Evolutionary conservation across 2,797 vertebrate species (phyloP), one percentile per base, ranked within the genome.

Genomic region (Sebastes matsubarae): DNA sequence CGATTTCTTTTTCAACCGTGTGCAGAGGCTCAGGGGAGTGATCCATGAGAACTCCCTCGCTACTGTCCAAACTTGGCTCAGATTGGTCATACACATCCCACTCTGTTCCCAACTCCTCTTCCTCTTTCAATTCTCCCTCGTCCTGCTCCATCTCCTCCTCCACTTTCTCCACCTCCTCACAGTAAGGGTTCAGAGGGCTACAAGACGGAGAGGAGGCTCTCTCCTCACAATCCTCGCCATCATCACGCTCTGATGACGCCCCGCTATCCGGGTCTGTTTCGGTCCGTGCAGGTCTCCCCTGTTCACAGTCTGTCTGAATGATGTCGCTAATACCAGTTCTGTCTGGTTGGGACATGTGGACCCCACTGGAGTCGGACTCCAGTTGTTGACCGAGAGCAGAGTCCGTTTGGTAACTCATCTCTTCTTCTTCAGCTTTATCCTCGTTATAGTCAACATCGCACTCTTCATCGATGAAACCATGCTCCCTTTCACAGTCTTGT

Each of bases 281-380:
- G 8, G 91, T 89, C 71, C 84, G 93, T 24, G 85, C 66, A 11
- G 85, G 84, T 69, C 54, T 89, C 59, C 73, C 74, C 30, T 83
- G 72, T 63, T 89, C 93, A 81, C 76, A 82, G 75, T 92, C 92
- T 24, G 83, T 70, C 55, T 87, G 90, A 66, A 81, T 83, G 29
- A 88, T 52, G 29, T 92, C 82, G 63, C 83, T 86, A 8, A 87
- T 32, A 66, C 65, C 86, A 3, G 91, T 94, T 82, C 76, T 77
- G 85, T 95, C 92, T 2, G 85, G 91, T 3, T 93, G 95, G 69
- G 91, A 93, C 61, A 85, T 83, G 78, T 90, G 92, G 86, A 93
- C 88, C 6, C 93, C 95, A 54, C 94, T 95, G 34, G 94, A 95
- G 81, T 95, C 94, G 0, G 95, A 96, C 79, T 95, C 94, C 27